Evolutionary conservation across 2,797 vertebrate species (phyloP), one percentile per base, ranked within the genome.

Genomic region (Mus spretus): DNA sequence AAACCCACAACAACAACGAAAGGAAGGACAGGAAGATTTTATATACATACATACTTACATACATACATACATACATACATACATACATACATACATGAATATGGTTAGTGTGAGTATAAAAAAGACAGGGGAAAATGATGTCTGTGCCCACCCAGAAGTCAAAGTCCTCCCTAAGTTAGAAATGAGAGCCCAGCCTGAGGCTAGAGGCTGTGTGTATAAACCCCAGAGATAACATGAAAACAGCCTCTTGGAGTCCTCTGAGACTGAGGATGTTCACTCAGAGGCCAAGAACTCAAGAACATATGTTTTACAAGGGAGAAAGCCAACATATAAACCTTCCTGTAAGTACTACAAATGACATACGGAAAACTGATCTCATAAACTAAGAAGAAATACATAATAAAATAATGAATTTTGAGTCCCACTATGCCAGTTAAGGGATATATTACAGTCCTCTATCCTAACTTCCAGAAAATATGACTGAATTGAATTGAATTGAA

Each of bases 241-340:
- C 3, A 19, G 89, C 91, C 93, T 98, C 93, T 28, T 92, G 50
- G 85, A 92, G 65, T 91, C 84, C 93, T 98, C 63, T 59, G 96
- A 98, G 97, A 97, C 96, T 95, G 89, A 94, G 87, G 96, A 97
- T 98, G 96, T 95, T 87, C n/a, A 94, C 63, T 90, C 93, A 79
- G 94, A 74, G 97, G 98, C 97, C 96, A 98, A 96, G 96, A 98
- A 98, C 83, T 93, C 89, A 84, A 97, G 70, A 87, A 91, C 90
- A 95, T 96, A 75, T 96, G 93, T 93, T 98, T 97, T 96, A 93
- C 94, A 93, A 96, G 20, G 89, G 70, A 57, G 74, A 97, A 97
- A 98, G 96, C 85, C 98, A 98, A 97, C 96, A 97, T 53, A 77
- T 91, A 97, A 98, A 96, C 90, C 98, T 98, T 97, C 81, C 85